A percentile compares a stretch with the other conserved stretches of the same genome.
phyloP scores from a whole-genome alignment of 2,797 vertebrate genomes.

The Chloroceryle amazona region DNA sequence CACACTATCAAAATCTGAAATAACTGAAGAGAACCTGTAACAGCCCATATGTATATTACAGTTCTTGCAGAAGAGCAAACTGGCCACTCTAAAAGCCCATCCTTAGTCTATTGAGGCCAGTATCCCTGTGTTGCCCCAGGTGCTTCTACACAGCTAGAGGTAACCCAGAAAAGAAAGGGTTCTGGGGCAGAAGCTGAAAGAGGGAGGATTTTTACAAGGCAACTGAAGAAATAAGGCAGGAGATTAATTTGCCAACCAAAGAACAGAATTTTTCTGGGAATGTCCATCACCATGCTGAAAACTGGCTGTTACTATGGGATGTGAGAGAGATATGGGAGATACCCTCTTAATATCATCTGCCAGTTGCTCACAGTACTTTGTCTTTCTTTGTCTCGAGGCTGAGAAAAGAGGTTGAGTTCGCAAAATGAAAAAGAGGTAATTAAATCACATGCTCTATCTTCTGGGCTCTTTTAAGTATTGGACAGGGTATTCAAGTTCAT shows the following conservation, averaged over 20 bases:
- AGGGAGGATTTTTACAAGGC: not conserved
- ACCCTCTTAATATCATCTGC: not conserved
- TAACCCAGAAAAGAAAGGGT: not conserved
- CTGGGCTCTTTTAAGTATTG: not conserved
- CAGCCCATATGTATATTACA: not conserved
- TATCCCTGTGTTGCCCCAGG: not conserved
- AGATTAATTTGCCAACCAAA: not conserved
- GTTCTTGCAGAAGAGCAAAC: not conserved
- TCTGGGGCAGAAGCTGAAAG: not conserved
- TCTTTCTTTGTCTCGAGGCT: not conserved
- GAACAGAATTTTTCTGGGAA: not conserved
- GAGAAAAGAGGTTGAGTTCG: not conserved
- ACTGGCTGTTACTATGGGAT: not conserved
- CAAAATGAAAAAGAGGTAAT: conserved; percentile 17
- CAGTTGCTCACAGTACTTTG: not conserved
- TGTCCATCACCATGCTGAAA: not conserved
- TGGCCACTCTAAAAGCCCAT: not conserved
- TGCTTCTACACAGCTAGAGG: not conserved
- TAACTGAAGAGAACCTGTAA: not conserved
- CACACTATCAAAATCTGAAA: not conserved
- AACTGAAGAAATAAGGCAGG: not conserved
- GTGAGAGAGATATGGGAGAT: not conserved
- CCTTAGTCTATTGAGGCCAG: not conserved
- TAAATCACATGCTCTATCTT: conserved; percentile 7
- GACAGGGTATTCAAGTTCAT: not conserved